Percentiles rank a stretch among this genome's conserved stretches.
These are phyloP conservation scores for Anastatus disparis DNA, from an alignment of 1,140 invertebrate species.

Conservation along the genomic window DNA sequence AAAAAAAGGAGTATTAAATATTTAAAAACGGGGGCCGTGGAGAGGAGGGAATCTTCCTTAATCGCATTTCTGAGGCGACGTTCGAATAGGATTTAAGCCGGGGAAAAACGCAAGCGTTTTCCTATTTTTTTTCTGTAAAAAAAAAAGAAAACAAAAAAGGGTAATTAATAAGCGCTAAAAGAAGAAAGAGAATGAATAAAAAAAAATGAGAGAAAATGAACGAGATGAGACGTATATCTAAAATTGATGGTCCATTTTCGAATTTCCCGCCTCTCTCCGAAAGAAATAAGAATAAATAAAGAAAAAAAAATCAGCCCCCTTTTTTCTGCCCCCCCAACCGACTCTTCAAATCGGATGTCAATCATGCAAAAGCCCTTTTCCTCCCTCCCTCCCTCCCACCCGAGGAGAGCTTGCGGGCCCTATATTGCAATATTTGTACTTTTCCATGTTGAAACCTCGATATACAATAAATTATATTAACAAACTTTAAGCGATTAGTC, in stretches of 20 bases:
- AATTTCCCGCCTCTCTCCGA: slow-evolving; percentile 42
- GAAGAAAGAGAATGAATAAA: slow-evolving; percentile 1
- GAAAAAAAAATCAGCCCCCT: slow-evolving; percentile 29
- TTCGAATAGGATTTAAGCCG: slow-evolving; percentile 33
- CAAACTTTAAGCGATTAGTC: slow-evolving; percentile 58
- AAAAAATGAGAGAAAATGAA: neutral
- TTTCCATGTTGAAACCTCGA: slow-evolving; percentile 69
- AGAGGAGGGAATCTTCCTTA: slow-evolving; percentile 65
- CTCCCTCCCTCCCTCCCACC: slow-evolving; percentile 64
- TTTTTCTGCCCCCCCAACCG: slow-evolving; percentile 42
- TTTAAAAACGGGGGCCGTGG: slow-evolving; percentile 65
- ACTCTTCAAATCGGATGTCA: slow-evolving; percentile 25
- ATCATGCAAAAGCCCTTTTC: slow-evolving; percentile 43
- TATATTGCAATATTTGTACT: slow-evolving; percentile 70
- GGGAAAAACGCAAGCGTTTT: slow-evolving; percentile 32
- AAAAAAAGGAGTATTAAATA: slow-evolving; percentile 65
- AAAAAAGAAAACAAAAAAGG: slow-evolving; percentile 1
- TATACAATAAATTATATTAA: slow-evolving; percentile 70
- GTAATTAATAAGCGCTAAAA: neutral
- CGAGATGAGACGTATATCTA: slow-evolving; percentile 26
- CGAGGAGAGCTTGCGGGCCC: slow-evolving; percentile 66
- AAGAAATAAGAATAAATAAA: too few species aligned
- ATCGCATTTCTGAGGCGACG: slow-evolving; percentile 24
- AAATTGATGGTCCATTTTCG: slow-evolving; percentile 24
- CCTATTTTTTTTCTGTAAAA: slow-evolving; percentile 22